phyloP scores from a whole-genome alignment of 2,113 vertebrate genomes.

The Himantopus leucocephalus region DNA sequence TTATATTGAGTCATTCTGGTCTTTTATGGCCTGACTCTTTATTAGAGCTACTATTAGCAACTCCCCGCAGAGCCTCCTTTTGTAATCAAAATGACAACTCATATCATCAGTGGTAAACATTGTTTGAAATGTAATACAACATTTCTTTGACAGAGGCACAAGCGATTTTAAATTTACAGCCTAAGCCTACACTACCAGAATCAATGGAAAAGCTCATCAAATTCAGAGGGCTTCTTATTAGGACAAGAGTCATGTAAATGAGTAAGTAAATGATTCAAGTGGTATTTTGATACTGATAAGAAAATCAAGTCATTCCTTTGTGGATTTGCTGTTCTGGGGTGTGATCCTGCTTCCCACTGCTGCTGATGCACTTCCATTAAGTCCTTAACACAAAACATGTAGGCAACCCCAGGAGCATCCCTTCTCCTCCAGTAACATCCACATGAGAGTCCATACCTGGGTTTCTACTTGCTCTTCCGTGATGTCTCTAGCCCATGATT shows the following conservation, averaged over 20 bases:
- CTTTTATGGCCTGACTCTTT: slow-evolving; percentile 6
- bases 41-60: slow-evolving; percentile 40
- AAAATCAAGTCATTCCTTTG: neutral
- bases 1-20: neutral
- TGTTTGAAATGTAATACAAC: neutral
- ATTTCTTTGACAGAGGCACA: neutral
- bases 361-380: neutral
- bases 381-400: accelerated
- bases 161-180: neutral
- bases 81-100: slow-evolving; percentile 49
- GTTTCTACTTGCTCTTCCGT: neutral
- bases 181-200: neutral
- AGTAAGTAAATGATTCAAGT: neutral
- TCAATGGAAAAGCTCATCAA: neutral
- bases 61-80: slow-evolving; percentile 27
- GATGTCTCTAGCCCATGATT: neutral
- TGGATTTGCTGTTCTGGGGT: neutral
- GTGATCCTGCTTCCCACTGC: neutral
- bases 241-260: neutral
- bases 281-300: neutral
- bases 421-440: neutral
- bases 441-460: neutral
- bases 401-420: neutral
- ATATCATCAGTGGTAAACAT: slow-evolving; percentile 19
- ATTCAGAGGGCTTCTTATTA: neutral